phyloP scores from a whole-genome alignment of 1,140 invertebrate genomes.

The Megalonaias nervosa region DNA sequence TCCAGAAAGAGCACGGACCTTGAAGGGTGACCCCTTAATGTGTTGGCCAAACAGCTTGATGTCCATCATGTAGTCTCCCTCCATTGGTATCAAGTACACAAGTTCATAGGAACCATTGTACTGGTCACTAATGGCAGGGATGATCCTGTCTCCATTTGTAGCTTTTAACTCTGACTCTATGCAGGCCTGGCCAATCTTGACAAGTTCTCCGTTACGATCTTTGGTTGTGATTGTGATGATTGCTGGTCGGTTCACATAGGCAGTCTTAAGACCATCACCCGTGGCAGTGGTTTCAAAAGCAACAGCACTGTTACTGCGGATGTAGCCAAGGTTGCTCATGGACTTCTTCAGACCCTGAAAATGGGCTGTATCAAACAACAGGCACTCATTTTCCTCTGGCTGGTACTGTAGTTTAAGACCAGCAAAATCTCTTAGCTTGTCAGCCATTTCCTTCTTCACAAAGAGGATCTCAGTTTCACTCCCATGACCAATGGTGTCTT shows the following conservation, averaged over 20 bases:
- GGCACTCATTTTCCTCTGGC: slow-evolving; percentile 72
- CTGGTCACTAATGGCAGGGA: slow-evolving; percentile 70
- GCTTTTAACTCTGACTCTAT: slow-evolving; percentile 56
- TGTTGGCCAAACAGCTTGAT: slow-evolving; percentile 72
- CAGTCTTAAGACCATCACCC: slow-evolving; percentile 71
- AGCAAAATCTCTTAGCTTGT: slow-evolving; percentile 72
- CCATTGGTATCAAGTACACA: slow-evolving; percentile 68
- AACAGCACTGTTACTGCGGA: slow-evolving; percentile 71
- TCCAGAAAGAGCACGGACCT: slow-evolving; percentile 57
- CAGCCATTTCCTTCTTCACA: slow-evolving; percentile 75
- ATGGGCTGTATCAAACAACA: slow-evolving; percentile 67
- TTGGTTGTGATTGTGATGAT: slow-evolving; percentile 70
- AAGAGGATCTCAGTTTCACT: slow-evolving; percentile 74
- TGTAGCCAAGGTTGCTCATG: slow-evolving; percentile 66
- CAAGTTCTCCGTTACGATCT: slow-evolving; percentile 69
- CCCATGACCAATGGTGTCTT: slow-evolving; percentile 72
- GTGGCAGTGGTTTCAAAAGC: slow-evolving; percentile 71
- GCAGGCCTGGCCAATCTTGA: slow-evolving; percentile 63
- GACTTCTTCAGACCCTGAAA: slow-evolving; percentile 65
- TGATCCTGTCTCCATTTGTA: slow-evolving; percentile 46
- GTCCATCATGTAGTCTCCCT: slow-evolving; percentile 70
- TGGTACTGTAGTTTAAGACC: slow-evolving; percentile 67
- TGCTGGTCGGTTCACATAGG: slow-evolving; percentile 48
- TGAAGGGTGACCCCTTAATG: slow-evolving; percentile 74
- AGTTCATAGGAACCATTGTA: slow-evolving; percentile 74